Conservation (phyloP, 2,888 invertebrate species). For the Lasioglossum zephyrum region DNA sequence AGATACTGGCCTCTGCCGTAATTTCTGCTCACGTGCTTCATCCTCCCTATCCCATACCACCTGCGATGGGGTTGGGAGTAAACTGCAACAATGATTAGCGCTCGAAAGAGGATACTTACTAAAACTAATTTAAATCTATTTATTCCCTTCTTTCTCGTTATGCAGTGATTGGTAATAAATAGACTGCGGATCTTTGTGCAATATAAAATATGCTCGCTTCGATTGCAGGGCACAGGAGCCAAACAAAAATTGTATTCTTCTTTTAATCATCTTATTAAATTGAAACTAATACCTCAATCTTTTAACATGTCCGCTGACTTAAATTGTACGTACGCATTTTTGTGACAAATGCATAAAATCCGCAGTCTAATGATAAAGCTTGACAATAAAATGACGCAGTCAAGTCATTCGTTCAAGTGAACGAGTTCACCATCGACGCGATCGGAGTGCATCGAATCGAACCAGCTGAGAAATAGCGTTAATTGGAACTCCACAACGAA, state of each 20-base stretch:
- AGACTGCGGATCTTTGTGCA: no score
- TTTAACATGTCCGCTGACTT: no score
- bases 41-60: slow-evolving; percentile 95
- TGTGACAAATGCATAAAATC: no score
- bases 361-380: background rate
- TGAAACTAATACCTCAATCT: no score
- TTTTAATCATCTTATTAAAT: no score
- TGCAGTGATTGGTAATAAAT: background rate
- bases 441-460: background rate
- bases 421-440: background rate
- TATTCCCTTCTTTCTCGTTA: background rate
- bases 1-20: slow-evolving; percentile 86
- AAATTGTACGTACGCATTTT: no score
- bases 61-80: slow-evolving; percentile 95
- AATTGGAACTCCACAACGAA: background rate
- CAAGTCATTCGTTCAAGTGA: background rate
- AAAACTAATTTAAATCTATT: background rate
- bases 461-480: background rate
- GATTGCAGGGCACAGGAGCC: no score
- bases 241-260: no score
- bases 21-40: slow-evolving; percentile 87
- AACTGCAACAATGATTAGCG: slow-evolving; percentile 84
- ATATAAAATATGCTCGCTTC: no score
- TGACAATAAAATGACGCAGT: background rate
- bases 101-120: background rate